Percentiles rank a stretch among this genome's conserved stretches.
Conservation (phyloP, 2,797 vertebrate genomes). For the Myotis findleyi region DNA sequence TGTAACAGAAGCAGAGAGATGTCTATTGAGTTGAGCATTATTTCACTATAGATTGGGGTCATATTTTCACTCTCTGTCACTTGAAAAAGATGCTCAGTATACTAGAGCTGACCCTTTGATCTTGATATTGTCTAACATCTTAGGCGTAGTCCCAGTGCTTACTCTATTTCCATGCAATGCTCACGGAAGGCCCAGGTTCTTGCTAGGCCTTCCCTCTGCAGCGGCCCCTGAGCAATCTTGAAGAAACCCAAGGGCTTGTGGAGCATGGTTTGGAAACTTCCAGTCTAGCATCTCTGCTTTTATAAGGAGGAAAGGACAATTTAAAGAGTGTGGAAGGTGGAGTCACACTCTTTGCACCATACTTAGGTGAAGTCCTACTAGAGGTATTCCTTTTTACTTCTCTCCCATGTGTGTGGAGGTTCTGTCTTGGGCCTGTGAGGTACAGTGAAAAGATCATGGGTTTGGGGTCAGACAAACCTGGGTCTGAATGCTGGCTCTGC, state of each 20-base stretch:
- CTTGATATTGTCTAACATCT: neutral
- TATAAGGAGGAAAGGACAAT: neutral
- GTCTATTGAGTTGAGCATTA: slow-evolving; percentile 37
- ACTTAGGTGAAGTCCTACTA: neutral
- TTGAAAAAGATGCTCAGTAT: slow-evolving; percentile 42
- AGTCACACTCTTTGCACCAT: neutral
- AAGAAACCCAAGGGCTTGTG: slow-evolving; percentile 23
- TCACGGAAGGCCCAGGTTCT: neutral
- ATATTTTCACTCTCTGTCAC: slow-evolving; percentile 5
- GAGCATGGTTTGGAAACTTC: neutral
- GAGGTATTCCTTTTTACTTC: neutral
- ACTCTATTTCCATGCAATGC: neutral
- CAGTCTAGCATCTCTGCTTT: neutral
- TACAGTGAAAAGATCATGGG: neutral
- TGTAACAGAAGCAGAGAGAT: slow-evolving; percentile 4
- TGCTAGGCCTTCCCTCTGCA: neutral
- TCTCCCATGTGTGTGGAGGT: neutral
- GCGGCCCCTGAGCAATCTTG: neutral
- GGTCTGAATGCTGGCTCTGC: neutral
- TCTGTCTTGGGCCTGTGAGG: neutral
- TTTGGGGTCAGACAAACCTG: neutral
- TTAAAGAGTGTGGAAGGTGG: neutral
- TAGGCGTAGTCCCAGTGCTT: neutral
- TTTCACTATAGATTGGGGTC: neutral
- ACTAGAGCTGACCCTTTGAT: neutral